Conservation (phyloP, 2,113 vertebrate genomes). For the Sylvilagus bachmani region DNA sequence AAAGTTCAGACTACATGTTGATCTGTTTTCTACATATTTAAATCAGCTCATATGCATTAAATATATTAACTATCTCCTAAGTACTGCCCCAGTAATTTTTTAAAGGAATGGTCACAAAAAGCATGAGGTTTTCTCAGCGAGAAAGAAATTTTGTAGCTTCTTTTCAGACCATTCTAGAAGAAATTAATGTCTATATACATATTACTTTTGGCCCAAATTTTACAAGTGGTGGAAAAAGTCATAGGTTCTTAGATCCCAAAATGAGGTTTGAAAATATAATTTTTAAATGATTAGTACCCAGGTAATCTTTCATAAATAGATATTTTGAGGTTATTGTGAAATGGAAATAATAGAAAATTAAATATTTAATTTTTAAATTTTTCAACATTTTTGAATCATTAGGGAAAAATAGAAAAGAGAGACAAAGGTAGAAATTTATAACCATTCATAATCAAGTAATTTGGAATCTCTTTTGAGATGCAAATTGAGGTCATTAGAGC, state of each 20-base stretch:
- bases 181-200: slow-evolving; percentile 37
- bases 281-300: slow-evolving; percentile 12
- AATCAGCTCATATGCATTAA: not conserved
- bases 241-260: not conserved
- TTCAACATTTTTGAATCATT: slow-evolving; percentile 15
- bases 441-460: slow-evolving; percentile 9
- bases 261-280: not conserved
- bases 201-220: not conserved
- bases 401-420: not conserved
- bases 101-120: not conserved
- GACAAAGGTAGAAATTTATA: not conserved
- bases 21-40: slow-evolving; percentile 16
- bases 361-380: not conserved
- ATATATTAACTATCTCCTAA: not conserved
- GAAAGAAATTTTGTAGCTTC: not conserved
- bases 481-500: slow-evolving; percentile 14
- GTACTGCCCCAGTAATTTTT: not conserved
- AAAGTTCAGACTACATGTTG: not conserved
- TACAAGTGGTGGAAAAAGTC: not conserved
- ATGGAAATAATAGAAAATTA: slow-evolving; percentile 3
- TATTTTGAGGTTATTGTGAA: slow-evolving; percentile 56
- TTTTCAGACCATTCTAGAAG: not conserved
- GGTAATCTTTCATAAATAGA: slow-evolving; percentile 26
- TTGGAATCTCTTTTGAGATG: slow-evolving; percentile 37
- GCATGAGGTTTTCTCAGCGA: not conserved